These are phyloP conservation scores for Piaya cayana DNA, from an alignment of 2,113 vertebrate genomes.

Conservation along the genomic window DNA sequence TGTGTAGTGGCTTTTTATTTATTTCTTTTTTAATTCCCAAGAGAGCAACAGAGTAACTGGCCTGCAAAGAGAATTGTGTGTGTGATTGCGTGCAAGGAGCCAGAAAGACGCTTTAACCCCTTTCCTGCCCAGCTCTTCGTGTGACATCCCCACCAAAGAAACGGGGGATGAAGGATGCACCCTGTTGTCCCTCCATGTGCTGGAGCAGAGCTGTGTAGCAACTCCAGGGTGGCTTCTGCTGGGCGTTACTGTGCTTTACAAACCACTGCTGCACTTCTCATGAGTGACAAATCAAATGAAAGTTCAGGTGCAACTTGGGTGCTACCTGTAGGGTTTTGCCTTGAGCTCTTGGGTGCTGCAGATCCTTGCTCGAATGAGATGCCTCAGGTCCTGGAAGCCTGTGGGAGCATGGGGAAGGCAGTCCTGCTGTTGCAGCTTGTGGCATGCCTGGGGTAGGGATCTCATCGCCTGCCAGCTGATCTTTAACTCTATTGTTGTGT, in stretches of 20 bases:
- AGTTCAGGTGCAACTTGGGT: fast-evolving
- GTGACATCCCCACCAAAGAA: background rate
- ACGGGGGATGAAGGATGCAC: no score
- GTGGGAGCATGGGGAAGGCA: background rate
- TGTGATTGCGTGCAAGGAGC: background rate
- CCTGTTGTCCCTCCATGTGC: background rate
- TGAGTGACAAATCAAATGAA: background rate
- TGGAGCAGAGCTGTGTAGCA: background rate
- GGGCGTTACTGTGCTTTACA: background rate
- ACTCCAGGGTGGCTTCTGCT: no score
- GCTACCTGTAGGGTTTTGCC: background rate
- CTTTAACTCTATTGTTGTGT: background rate
- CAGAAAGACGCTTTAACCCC: background rate
- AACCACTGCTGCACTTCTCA: fast-evolving
- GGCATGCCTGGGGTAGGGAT: background rate
- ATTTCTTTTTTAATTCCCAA: fast-evolving
- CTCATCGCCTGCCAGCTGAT: fast-evolving
- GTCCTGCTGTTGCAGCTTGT: background rate
- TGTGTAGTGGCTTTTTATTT: background rate
- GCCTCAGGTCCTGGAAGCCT: background rate
- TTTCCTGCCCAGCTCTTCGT: fast-evolving
- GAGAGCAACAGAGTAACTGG: background rate
- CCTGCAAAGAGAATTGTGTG: background rate
- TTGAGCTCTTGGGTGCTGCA: background rate
- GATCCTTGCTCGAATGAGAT: background rate